These are phyloP conservation scores for Empis stercorea DNA, from an alignment of 2,888 invertebrate species.

Conservation along the genomic window DNA sequence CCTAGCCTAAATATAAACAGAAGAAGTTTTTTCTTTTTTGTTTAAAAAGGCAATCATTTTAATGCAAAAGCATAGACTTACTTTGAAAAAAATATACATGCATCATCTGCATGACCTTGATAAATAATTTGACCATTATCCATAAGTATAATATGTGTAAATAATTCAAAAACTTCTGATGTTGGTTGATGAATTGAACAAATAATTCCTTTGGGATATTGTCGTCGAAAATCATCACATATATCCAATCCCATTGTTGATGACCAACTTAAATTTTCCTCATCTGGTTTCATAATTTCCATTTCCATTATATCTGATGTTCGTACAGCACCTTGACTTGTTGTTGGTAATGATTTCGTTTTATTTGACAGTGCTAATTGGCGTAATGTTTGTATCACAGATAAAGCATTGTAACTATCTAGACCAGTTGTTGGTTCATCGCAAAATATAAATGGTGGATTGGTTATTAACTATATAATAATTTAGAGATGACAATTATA, in stretches of 20 bases:
- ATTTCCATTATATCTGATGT: neutral
- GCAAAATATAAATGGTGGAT: conserved; percentile 80
- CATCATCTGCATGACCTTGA: conserved; percentile 60
- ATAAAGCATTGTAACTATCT: conserved; percentile 77
- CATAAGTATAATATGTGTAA: conserved; percentile 65
- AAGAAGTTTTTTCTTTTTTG: too few relatives aligned
- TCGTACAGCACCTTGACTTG: neutral
- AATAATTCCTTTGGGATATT: conserved; percentile 52
- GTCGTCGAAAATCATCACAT: conserved; percentile 17
- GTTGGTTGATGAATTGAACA: conserved; percentile 88
- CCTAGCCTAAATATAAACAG: conserved; percentile 40
- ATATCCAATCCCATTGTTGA: neutral
- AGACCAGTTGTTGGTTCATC: conserved; percentile 90
- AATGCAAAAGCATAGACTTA: conserved; percentile 23
- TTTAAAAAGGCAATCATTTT: too few relatives aligned
- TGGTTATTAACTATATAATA: conserved; percentile 59
- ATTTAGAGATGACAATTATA: neutral
- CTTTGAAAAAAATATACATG: conserved; percentile 55
- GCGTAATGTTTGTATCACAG: conserved; percentile 58
- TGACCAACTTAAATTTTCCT: neutral
- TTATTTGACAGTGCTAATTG: conserved; percentile 32
- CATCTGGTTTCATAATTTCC: neutral
- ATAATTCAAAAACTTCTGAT: conserved; percentile 70
- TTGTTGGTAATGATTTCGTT: neutral
- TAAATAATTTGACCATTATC: conserved; percentile 66